Percentiles rank a stretch among this genome's conserved stretches.
phyloP scores from a whole-genome alignment of 2,888 invertebrate genomes.

The Phortica magna region DNA sequence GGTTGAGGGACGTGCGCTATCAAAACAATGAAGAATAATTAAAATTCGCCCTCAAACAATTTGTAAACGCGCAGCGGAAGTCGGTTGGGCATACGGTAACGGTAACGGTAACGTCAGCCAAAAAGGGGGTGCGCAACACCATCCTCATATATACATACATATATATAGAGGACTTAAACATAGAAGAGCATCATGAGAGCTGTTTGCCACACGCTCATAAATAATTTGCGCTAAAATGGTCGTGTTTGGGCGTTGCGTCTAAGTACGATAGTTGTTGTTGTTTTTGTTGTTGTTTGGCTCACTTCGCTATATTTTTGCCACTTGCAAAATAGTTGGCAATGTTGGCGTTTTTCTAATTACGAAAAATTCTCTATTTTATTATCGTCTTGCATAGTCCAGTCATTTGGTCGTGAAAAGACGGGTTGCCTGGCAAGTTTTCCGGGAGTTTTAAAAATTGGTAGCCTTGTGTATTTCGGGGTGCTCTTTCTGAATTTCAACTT shows the following conservation, averaged over 20 bases:
- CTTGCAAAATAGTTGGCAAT: constrained; percentile 8
- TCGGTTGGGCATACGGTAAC: constrained; percentile 2
- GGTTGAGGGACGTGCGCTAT: constrained; percentile 49
- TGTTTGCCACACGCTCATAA: constrained; percentile 63
- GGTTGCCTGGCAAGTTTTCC: too few species aligned
- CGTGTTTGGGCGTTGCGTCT: constrained; percentile 44
- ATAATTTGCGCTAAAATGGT: constrained; percentile 66
- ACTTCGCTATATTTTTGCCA: not conserved
- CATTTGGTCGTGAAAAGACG: too few species aligned
- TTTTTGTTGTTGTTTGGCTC: not conserved
- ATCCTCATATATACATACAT: not conserved
- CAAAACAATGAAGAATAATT: constrained; percentile 73
- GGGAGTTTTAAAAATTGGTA: too few species aligned
- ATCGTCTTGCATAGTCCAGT: constrained; percentile 24
- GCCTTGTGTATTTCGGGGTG: too few species aligned
- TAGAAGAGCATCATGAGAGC: constrained; percentile 27
- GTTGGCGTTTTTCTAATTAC: constrained; percentile 49
- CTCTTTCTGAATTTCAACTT: too few species aligned
- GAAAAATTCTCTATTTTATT: constrained; percentile 50
- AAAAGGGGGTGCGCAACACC: not conserved
- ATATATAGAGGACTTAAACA: not conserved
- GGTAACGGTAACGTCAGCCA: too few species aligned
- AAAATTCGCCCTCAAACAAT: constrained; percentile 73
- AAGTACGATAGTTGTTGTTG: not conserved
- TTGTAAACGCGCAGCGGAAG: constrained; percentile 61